Percentiles rank a stretch among this genome's conserved stretches.
Conservation (phyloP, 2,113 vertebrate species). For the Cebus imitator region DNA sequence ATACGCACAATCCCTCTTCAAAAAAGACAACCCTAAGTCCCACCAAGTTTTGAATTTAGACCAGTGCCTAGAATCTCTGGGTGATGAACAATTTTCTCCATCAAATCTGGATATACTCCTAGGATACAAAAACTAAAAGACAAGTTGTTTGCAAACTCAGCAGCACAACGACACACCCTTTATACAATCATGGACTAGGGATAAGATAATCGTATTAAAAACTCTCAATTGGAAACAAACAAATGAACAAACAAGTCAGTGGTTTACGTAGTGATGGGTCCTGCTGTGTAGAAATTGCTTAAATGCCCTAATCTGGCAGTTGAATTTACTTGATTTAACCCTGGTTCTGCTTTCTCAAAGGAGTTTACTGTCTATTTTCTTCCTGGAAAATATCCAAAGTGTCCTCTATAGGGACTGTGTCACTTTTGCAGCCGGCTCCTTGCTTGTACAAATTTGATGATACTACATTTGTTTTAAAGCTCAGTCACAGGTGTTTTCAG, state of each 20-base stretch:
- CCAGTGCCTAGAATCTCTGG: background rate
- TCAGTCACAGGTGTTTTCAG: background rate
- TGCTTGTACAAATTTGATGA: background rate
- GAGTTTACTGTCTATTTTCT: background rate
- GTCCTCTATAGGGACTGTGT: background rate
- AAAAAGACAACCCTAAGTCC: background rate
- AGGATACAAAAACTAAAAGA: background rate
- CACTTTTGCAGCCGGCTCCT: background rate
- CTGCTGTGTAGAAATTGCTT: background rate
- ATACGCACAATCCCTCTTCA: background rate
- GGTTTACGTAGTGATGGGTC: background rate
- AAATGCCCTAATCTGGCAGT: background rate
- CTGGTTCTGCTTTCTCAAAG: background rate
- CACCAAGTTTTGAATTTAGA: background rate
- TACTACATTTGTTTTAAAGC: background rate
- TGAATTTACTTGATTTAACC: background rate
- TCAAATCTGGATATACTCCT: background rate
- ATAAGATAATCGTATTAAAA: background rate
- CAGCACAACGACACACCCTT: background rate
- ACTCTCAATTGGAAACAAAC: background rate
- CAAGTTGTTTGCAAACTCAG: background rate
- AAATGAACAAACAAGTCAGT: background rate
- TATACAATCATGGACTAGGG: background rate
- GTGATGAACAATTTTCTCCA: background rate
- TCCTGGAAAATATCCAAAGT: background rate